These are phyloP conservation scores for Sinonovacula constricta DNA, from an alignment of 1,140 invertebrate genomes.

Conservation along the genomic window DNA sequence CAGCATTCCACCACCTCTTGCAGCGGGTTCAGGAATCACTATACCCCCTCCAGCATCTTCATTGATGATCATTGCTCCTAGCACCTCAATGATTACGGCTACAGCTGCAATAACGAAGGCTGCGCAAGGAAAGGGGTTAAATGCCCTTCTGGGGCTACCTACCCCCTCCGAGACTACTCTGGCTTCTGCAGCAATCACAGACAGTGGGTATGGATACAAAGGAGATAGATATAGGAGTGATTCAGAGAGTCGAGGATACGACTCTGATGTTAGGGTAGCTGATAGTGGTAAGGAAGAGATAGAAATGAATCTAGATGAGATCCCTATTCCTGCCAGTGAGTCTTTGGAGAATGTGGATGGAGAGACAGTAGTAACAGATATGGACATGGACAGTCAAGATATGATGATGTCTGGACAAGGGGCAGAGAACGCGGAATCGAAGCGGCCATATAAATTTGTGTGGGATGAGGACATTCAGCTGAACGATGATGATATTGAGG, in stretches of 20 bases:
- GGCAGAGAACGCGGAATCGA: slow-evolving; percentile 25
- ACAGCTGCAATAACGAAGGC: slow-evolving; percentile 41
- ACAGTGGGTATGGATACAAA: slow-evolving; percentile 11
- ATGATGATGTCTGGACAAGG: neutral
- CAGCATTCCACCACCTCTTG: slow-evolving; percentile 5
- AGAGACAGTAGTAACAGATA: neutral
- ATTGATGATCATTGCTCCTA: neutral
- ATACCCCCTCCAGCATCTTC: slow-evolving; percentile 6
- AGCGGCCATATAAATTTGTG: slow-evolving; percentile 71
- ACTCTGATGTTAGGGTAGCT: neutral
- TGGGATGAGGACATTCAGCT: slow-evolving; percentile 66
- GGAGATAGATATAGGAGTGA: slow-evolving; percentile 15
- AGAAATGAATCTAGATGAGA: slow-evolving; percentile 46
- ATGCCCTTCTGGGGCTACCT: slow-evolving; percentile 30
- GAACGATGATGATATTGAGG: slow-evolving; percentile 14
- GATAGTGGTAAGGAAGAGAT: slow-evolving; percentile 18
- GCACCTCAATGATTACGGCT: neutral
- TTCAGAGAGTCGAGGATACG: slow-evolving; percentile 1
- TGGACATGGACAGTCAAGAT: slow-evolving; percentile 9
- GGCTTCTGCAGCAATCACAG: slow-evolving; percentile 12
- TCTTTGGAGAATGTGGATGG: neutral
- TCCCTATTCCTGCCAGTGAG: slow-evolving; percentile 49
- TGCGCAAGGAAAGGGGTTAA: slow-evolving; percentile 27
- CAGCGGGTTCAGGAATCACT: slow-evolving; percentile 4
- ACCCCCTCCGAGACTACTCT: slow-evolving; percentile 11